These are phyloP conservation scores for Clytia hemisphaerica DNA, from an alignment of 30 jellyfish, hydroid and myxozoan species.

Conservation along the genomic window DNA sequence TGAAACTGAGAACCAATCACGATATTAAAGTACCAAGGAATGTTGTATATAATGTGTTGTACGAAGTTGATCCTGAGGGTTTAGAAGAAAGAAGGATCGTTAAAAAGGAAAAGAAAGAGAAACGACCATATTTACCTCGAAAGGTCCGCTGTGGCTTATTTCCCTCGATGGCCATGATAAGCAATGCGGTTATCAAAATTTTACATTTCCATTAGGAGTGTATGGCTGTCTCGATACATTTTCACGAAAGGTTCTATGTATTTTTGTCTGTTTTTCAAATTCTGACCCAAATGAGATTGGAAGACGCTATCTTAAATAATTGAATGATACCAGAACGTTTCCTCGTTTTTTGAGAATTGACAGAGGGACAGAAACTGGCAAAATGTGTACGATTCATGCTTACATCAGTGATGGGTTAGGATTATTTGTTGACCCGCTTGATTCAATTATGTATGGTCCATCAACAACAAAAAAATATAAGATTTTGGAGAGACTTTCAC, in stretches of 20 bases:
- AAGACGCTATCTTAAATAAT: background rate
- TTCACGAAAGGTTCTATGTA: slow-evolving; percentile 2
- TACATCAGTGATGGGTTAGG: background rate
- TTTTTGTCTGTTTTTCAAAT: slow-evolving; percentile 3
- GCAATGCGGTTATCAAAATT: no score
- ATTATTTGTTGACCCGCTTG: slow-evolving; percentile 8
- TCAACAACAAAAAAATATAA: slow-evolving; percentile 9
- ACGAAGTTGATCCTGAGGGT: slow-evolving; percentile 28
- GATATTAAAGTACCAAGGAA: slow-evolving; percentile 33
- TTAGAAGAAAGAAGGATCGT: slow-evolving; percentile 9
- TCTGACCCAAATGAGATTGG: slow-evolving; percentile 21
- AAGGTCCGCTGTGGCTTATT: slow-evolving; percentile 27
- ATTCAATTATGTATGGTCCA: no score
- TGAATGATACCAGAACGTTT: background rate
- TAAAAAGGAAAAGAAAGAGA: slow-evolving; percentile 25
- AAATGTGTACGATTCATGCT: slow-evolving; percentile 4
- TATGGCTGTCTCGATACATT: background rate
- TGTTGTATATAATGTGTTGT: slow-evolving; percentile 33
- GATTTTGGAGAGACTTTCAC: slow-evolving; percentile 37
- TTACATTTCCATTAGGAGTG: slow-evolving; percentile 10
- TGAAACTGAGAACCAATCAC: slow-evolving; percentile 26
- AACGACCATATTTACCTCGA: slow-evolving; percentile 28
- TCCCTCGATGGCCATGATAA: slow-evolving; percentile 48
- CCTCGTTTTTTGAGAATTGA: slow-evolving; percentile 6
- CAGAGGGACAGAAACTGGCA: slow-evolving; percentile 9